phyloP scores from a whole-genome alignment of 2,888 invertebrate species.

The Plutella xylostella region DNA sequence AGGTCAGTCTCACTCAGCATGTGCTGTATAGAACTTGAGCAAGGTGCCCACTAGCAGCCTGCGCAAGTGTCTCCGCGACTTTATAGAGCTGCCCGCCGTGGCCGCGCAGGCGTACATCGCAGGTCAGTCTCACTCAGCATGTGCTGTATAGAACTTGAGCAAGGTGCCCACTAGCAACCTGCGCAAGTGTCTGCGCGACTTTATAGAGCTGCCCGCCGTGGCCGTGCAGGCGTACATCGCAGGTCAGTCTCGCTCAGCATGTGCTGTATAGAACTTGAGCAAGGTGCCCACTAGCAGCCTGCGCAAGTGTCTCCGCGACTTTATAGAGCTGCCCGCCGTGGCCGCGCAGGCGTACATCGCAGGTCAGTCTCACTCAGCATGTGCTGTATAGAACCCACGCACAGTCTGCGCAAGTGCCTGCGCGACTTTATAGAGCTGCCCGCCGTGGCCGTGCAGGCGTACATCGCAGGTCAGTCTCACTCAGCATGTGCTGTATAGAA shows the following conservation, averaged over 20 bases:
- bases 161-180: constrained; percentile 26
- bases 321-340: too few relatives aligned
- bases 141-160: too few relatives aligned
- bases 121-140: too few relatives aligned
- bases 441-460: constrained; percentile 17
- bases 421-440: constrained; percentile 37
- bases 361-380: too few relatives aligned
- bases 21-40: background rate
- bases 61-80: background rate
- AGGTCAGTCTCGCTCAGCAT: constrained; percentile 22
- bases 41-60: background rate
- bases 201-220: constrained; percentile 27
- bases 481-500: background rate
- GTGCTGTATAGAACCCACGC: too few relatives aligned
- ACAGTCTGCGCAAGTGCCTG: constrained; percentile 39
- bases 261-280: too few relatives aligned
- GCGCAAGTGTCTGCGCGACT: constrained; percentile 47
- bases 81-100: too few relatives aligned
- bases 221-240: constrained; percentile 23
- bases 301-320: background rate
- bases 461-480: constrained; percentile 28
- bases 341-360: too few relatives aligned
- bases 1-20: background rate
- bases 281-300: background rate
- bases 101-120: too few relatives aligned